Percentiles rank a stretch among this genome's conserved stretches.
phyloP scores from a whole-genome alignment of 2,113 vertebrate genomes.

The Atrichornis clamosus region DNA sequence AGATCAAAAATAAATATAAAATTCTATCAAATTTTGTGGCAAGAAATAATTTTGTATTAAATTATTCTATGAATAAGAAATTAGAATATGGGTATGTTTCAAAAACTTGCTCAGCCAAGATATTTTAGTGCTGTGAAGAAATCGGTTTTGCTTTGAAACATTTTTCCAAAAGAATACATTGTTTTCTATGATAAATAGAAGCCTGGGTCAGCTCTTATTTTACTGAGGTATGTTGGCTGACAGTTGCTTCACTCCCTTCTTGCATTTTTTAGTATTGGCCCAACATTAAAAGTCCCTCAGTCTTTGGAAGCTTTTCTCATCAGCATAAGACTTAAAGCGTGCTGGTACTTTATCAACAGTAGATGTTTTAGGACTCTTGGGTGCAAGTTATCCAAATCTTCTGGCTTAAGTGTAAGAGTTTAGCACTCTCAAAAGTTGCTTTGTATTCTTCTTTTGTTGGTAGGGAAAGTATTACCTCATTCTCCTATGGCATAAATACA shows the following conservation, averaged over 20 bases:
- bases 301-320: neutral
- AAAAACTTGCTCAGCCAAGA: neutral
- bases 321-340: neutral
- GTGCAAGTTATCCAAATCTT: neutral
- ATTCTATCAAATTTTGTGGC: neutral
- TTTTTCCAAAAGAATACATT: neutral
- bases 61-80: neutral
- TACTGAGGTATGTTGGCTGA: neutral
- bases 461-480: conserved; percentile 7
- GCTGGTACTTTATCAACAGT: neutral
- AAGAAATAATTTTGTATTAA: neutral
- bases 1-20: neutral
- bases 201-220: neutral
- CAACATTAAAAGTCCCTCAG: neutral
- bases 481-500: neutral
- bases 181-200: neutral
- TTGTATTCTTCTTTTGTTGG: neutral
- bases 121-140: neutral
- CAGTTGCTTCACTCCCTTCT: neutral
- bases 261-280: neutral
- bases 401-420: neutral
- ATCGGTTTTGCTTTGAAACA: neutral
- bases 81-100: neutral
- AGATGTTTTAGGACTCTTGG: neutral
- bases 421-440: neutral